A percentile compares a stretch with the other conserved stretches of the same genome.
Conservation (phyloP, 2,888 invertebrate species). For the Microctonus hyperodae region DNA sequence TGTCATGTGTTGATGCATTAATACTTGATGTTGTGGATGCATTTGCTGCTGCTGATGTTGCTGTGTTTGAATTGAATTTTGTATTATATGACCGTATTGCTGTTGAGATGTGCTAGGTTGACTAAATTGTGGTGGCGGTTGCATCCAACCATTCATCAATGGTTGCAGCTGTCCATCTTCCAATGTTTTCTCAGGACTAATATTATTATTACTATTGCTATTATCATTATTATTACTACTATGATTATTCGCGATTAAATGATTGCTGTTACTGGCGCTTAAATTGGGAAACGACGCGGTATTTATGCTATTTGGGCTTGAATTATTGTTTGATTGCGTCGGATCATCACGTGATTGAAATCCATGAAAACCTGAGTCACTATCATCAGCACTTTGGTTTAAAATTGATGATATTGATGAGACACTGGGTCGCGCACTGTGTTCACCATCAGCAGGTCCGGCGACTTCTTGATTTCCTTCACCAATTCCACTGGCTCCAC, state of each 20-base stretch:
- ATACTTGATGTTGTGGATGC: conserved; percentile 42
- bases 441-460: conserved; percentile 50
- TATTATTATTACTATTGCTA: conserved; percentile 35
- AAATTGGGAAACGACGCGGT: conserved; percentile 56
- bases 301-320: conserved; percentile 57
- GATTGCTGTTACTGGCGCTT: conserved; percentile 47
- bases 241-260: conserved; percentile 36
- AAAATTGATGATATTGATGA: conserved; percentile 60
- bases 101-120: conserved; percentile 45
- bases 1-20: conserved; percentile 42
- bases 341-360: conserved; percentile 58
- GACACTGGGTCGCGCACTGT: conserved; percentile 58
- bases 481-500: conserved; percentile 45
- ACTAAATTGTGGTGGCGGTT: conserved; percentile 47
- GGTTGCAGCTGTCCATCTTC: conserved; percentile 45
- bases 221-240: conserved; percentile 35
- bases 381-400: conserved; percentile 62
- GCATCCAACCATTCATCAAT: conserved; percentile 54
- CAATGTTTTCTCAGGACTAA: conserved; percentile 33
- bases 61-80: conserved; percentile 35
- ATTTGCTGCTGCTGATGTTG: conserved; percentile 48
- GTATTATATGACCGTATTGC: conserved; percentile 36
- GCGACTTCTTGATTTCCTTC: conserved; percentile 49
- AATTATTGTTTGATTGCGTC: conserved; percentile 58
- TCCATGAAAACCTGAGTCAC: conserved; percentile 63